Conservation (phyloP, 1,140 invertebrate genomes). For the Metaphire vulgaris region DNA sequence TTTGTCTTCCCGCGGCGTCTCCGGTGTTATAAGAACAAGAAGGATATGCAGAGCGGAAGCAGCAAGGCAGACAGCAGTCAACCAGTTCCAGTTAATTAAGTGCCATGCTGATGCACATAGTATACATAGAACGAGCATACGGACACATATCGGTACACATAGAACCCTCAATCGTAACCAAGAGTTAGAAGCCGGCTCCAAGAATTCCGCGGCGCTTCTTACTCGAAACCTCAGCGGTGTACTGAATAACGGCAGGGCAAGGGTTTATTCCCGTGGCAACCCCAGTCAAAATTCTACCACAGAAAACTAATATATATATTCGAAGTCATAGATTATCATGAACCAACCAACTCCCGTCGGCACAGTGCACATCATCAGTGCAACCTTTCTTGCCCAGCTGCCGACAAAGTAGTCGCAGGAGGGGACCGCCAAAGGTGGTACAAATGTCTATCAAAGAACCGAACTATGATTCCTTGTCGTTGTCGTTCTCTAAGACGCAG, state of each 20-base stretch:
- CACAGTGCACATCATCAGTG: conserved; percentile 21
- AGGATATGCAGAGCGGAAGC: conserved; percentile 63
- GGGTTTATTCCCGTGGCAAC: conserved; percentile 64
- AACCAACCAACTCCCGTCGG: conserved; percentile 27
- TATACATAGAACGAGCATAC: conserved; percentile 72
- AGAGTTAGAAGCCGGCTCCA: conserved; percentile 73
- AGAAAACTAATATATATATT: conserved; percentile 54
- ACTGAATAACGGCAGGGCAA: conserved; percentile 69
- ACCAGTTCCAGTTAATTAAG: conserved; percentile 63
- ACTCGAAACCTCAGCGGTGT: conserved; percentile 74
- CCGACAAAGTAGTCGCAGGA: conserved; percentile 8
- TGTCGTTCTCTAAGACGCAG: conserved; percentile 47
- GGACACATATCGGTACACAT: too few relatives aligned
- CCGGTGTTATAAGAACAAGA: conserved; percentile 64
- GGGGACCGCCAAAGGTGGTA: conserved; percentile 66
- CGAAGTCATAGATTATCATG: conserved; percentile 57
- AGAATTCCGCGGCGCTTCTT: conserved; percentile 69
- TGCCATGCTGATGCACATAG: conserved; percentile 64
- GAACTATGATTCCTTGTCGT: conserved; percentile 69
- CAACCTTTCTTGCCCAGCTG: conserved; percentile 15
- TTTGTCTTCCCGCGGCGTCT: conserved; percentile 69
- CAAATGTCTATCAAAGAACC: conserved; percentile 80
- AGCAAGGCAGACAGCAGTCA: conserved; percentile 63
- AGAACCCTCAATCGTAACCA: conserved; percentile 84
- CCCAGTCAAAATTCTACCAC: conserved; percentile 64